Percentiles rank a stretch among this genome's conserved stretches.
Conservation (phyloP, 2,888 invertebrate species). For the Pseudococcus jackbeardsleyi region DNA sequence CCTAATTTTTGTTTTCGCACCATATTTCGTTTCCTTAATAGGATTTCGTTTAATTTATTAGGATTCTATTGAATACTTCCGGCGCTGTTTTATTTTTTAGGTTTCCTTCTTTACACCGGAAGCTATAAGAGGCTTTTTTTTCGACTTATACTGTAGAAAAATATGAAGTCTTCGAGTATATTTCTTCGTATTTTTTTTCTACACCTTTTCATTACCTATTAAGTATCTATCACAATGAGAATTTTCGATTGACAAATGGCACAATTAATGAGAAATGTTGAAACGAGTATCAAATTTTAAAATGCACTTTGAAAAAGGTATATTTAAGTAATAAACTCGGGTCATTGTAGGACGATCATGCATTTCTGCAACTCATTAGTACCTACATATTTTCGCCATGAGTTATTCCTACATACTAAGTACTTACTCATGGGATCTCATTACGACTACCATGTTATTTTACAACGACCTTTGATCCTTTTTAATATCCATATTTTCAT, state of each 20-base stretch:
- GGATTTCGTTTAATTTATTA: not conserved
- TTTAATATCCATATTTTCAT: conserved; percentile 25
- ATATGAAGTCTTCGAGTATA: too few species aligned
- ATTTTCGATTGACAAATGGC: too few species aligned
- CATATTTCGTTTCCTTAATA: not conserved
- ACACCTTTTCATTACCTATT: too few species aligned
- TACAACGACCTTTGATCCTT: conserved; percentile 40
- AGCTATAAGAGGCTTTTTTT: not conserved
- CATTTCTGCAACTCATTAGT: not conserved
- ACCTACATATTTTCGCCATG: too few species aligned
- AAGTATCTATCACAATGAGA: too few species aligned
- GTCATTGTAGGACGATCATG: not conserved
- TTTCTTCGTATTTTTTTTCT: too few species aligned
- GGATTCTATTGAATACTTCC: too few species aligned
- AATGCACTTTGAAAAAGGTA: too few species aligned
- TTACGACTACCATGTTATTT: not conserved
- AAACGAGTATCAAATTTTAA: too few species aligned
- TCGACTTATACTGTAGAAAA: too few species aligned
- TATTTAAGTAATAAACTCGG: not conserved
- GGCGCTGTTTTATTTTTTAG: not conserved
- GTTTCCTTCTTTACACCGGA: not conserved
- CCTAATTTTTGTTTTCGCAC: not conserved
- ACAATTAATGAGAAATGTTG: too few species aligned
- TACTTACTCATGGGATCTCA: not conserved
- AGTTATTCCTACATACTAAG: not conserved